These are phyloP conservation scores for Acrobasis suavella DNA, from an alignment of 2,888 invertebrate species.

Conservation along the genomic window DNA sequence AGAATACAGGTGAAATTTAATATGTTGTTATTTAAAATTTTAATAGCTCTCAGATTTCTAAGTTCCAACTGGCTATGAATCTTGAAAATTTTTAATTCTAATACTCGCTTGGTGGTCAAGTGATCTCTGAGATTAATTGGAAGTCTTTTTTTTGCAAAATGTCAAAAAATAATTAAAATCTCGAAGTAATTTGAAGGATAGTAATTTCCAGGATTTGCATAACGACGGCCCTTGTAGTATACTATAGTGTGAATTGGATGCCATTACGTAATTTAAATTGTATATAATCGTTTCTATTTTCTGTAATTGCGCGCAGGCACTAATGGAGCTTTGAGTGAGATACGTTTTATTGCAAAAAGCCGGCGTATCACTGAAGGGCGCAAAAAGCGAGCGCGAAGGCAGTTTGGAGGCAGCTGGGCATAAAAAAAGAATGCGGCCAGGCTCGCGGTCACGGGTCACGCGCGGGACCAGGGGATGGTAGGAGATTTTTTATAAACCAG, in stretches of 20 bases:
- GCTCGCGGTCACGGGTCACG: slow-evolving; percentile 21
- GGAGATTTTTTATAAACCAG: not conserved
- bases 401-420: slow-evolving; percentile 3
- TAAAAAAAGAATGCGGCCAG: slow-evolving; percentile 19
- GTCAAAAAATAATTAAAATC: too few species aligned
- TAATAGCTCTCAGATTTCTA: too few species aligned
- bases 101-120: too few species aligned
- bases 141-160: too few species aligned
- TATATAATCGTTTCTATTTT: not conserved
- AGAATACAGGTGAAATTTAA: not conserved
- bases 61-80: too few species aligned
- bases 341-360: slow-evolving; percentile 1
- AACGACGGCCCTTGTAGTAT: too few species aligned
- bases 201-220: too few species aligned
- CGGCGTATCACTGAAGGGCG: slow-evolving; percentile 15
- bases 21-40: too few species aligned
- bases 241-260: not conserved
- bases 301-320: not conserved
- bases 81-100: too few species aligned
- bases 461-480: slow-evolving; percentile 8
- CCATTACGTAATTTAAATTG: not conserved
- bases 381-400: slow-evolving; percentile 1
- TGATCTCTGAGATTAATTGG: too few species aligned
- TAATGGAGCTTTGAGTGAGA: slow-evolving; percentile 1
- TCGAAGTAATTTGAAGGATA: too few species aligned